These are phyloP conservation scores for Protonemura montana DNA, from an alignment of 2,888 invertebrate species.

Conservation along the genomic window DNA sequence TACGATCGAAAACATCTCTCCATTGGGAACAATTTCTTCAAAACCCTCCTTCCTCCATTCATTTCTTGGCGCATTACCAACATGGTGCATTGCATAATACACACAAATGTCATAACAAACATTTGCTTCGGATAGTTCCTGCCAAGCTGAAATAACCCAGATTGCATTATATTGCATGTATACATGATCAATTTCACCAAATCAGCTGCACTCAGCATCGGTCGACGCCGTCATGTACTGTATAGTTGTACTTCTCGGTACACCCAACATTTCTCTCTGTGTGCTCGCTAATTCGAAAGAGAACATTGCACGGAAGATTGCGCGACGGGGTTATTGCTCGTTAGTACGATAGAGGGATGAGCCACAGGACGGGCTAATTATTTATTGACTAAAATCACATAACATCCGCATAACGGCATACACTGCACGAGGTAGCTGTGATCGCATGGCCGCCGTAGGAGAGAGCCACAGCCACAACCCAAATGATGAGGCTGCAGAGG, in stretches of 20 bases:
- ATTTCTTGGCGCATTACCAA: not conserved
- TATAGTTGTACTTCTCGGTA: not conserved
- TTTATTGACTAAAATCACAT: constrained; percentile 46
- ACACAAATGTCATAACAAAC: constrained; percentile 7
- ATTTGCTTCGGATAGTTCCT: not conserved
- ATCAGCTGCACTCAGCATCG: too few species aligned
- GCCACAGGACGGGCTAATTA: constrained; percentile 42
- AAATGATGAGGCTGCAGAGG: constrained; percentile 44
- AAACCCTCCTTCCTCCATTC: not conserved
- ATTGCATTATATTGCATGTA: constrained; percentile 5
- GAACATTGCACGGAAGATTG: not conserved
- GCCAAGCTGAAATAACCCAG: not conserved
- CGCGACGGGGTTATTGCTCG: constrained; percentile 23
- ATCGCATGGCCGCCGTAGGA: not conserved
- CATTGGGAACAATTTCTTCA: not conserved
- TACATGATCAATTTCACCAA: not conserved
- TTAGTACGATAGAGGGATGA: constrained; percentile 12
- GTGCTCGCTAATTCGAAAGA: not conserved
- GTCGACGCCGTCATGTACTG: not conserved
- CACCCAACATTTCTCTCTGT: not conserved
- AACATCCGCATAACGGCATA: constrained; percentile 35
- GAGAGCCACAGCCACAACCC: constrained; percentile 13
- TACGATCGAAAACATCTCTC: not conserved
- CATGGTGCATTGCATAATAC: not conserved
- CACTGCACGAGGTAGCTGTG: not conserved